Evolutionary conservation across 37 sponge, comb jelly and placozoan species (phyloP).

Genomic region (Beroe ovata): DNA sequence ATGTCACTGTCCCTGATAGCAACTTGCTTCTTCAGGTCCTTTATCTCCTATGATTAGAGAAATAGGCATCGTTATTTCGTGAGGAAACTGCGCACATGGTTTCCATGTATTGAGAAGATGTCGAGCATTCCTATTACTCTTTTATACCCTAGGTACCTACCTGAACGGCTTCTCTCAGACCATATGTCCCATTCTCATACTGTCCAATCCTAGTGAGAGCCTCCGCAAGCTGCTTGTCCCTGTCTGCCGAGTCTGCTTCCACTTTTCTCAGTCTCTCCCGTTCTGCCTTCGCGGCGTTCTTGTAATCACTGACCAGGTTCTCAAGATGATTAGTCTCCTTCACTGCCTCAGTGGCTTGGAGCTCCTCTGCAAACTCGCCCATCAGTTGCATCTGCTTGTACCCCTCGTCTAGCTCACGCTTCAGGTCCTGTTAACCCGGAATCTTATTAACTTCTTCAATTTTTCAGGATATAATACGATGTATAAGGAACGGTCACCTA

Average conservation of each 20-base stretch:
- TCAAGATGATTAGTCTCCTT: conserved; percentile 53
- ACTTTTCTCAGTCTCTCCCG: conserved; percentile 57
- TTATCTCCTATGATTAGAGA: too few species aligned
- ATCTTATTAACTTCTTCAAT: too few species aligned
- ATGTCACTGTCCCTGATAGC: conserved; percentile 41
- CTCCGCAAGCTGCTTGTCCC: conserved; percentile 63
- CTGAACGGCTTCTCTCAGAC: conserved; percentile 49
- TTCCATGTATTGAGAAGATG: too few species aligned
- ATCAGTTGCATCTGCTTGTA: conserved; percentile 59
- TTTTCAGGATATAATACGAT: too few species aligned
- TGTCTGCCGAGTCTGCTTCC: conserved; percentile 41
- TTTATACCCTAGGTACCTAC: too few species aligned
- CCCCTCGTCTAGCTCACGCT: conserved; percentile 47
- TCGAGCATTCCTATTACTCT: too few species aligned
- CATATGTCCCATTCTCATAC: conserved; percentile 64
- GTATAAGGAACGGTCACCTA: too few species aligned
- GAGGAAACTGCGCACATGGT: too few species aligned
- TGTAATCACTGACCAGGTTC: conserved; percentile 43
- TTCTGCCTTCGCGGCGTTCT: conserved; percentile 34
- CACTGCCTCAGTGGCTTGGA: conserved; percentile 56
- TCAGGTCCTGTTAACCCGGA: conserved; percentile 40
- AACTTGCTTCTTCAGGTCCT: conserved; percentile 45
- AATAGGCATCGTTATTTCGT: too few species aligned
- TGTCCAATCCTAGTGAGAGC: conserved; percentile 53
- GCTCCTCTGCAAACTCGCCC: conserved; percentile 65